A percentile compares a stretch with the other conserved stretches of the same genome.
Evolutionary conservation across 2,797 vertebrate species (phyloP).

Genomic region (Dicrostonyx torquatus): DNA sequence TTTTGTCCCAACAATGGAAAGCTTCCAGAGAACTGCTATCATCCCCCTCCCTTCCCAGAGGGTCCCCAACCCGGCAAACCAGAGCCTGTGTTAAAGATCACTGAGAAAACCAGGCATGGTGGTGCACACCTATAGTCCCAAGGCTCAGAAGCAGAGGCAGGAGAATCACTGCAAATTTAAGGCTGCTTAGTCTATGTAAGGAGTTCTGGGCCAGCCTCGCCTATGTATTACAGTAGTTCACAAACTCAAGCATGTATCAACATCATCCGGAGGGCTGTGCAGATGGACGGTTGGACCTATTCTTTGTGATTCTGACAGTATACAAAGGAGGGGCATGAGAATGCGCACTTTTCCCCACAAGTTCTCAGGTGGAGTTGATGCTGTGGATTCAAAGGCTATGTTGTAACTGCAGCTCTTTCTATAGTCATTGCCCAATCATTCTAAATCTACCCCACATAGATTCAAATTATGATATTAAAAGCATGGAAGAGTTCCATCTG

Average conservation of each 20-base stretch:
- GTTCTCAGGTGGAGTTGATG: not conserved
- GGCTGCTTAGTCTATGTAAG: not conserved
- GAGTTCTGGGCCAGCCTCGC: not conserved
- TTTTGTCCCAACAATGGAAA: not conserved
- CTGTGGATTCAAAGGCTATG: not conserved
- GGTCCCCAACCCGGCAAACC: not conserved
- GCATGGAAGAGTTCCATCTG: not conserved
- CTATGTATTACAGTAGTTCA: not conserved
- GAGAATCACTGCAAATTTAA: not conserved
- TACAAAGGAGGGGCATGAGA: not conserved
- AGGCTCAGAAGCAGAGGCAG: not conserved
- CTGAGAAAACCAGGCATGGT: not conserved
- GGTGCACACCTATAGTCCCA: not conserved
- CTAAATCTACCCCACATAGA: not conserved
- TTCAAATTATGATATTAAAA: constrained; percentile 16
- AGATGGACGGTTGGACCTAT: not conserved
- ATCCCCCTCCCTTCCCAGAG: not conserved
- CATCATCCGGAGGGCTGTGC: not conserved
- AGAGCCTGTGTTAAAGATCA: not conserved
- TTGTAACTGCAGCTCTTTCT: not conserved
- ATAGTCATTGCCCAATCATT: not conserved
- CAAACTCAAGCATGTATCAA: not conserved
- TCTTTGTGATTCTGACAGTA: not conserved
- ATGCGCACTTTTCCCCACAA: constrained; percentile 4
- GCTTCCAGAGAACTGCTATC: not conserved